phyloP scores from a whole-genome alignment of 2,113 vertebrate genomes.

The Ia io region DNA sequence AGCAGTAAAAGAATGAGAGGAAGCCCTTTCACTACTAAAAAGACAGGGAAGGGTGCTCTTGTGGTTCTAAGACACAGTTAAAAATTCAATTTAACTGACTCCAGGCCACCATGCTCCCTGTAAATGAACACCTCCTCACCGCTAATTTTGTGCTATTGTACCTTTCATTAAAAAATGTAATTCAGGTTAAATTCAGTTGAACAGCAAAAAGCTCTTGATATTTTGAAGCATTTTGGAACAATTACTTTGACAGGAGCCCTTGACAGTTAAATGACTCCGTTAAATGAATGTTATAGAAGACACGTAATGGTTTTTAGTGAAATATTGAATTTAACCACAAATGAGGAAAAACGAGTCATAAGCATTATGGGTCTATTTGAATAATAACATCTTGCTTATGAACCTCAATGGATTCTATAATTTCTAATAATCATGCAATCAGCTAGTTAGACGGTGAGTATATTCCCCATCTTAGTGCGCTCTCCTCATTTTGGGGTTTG shows the following conservation, averaged over 20 bases:
- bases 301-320: conserved; percentile 76
- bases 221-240: conserved; percentile 77
- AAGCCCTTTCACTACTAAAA: neutral
- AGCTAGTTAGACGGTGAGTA: conserved; percentile 12
- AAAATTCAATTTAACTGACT: conserved; percentile 64
- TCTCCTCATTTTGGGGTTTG: neutral
- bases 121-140: conserved; percentile 61
- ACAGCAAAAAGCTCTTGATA: conserved; percentile 75
- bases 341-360: conserved; percentile 71
- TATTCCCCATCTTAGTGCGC: neutral
- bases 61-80: neutral
- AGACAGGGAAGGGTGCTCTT: conserved; percentile 27
- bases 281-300: conserved; percentile 79
- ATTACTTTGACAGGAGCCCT: conserved; percentile 76
- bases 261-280: conserved; percentile 78
- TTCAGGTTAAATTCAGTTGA: conserved; percentile 69
- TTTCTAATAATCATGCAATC: conserved; percentile 63
- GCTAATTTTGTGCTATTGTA: conserved; percentile 74
- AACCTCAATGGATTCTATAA: conserved; percentile 61
- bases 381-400: conserved; percentile 70
- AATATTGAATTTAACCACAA: conserved; percentile 79
- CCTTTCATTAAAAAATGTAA: conserved; percentile 74
- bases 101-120: conserved; percentile 37
- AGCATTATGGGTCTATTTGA: conserved; percentile 61
- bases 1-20: neutral